Evolutionary conservation across 37 sponge, comb jelly and placozoan genomes (phyloP), one percentile per base, ranked within the genome.

Genomic region (Halisarca cf. caerulea): DNA sequence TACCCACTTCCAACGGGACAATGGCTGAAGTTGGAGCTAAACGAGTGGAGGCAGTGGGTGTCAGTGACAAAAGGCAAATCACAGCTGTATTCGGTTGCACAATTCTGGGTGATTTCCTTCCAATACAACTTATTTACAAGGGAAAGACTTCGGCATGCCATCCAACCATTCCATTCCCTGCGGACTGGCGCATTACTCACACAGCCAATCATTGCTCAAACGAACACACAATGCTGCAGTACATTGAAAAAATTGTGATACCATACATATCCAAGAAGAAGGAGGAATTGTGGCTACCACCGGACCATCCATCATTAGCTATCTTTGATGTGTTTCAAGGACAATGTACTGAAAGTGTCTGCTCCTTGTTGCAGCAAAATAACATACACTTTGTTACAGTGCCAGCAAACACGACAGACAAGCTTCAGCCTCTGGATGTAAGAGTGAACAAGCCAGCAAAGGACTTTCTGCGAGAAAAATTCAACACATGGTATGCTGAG

Each of bases 371-470:
- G 57, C 73, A 66, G 5, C 0, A 36, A 3, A 69, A 84, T 2
- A 84, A 71, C 35, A 84, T 84, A 21, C 20, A 2, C 8, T n/a
- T 24, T 53, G 58, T 54, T 23, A 27, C 24, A 8, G 70, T 84
- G 21, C 88, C 88, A 33, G 75, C 88, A 0, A 87, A 82, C 64
- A 43, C 68, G 7, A 87, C 88, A 42, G 60, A 87, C 47, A 23
- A 37, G 17, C 70, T 87, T 40, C 88, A 87, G 44, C 88, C 88
- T 32, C 34, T 87, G 20, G 88, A 87, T 27, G 27, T 87, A 0
- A 66, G 82, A 28, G 24, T 87, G 27, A 87, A 87, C 58, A 81
- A 87, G 66, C 30, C 60, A 6, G 57, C 44, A 2, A 82, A 82
- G 17, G 41, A 40, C 2, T 37, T 32, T 17, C 5, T 80, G 44